Percentiles rank a stretch among this genome's conserved stretches.
phyloP scores from a whole-genome alignment of 2,113 vertebrate genomes.

The Podilymbus podiceps region DNA sequence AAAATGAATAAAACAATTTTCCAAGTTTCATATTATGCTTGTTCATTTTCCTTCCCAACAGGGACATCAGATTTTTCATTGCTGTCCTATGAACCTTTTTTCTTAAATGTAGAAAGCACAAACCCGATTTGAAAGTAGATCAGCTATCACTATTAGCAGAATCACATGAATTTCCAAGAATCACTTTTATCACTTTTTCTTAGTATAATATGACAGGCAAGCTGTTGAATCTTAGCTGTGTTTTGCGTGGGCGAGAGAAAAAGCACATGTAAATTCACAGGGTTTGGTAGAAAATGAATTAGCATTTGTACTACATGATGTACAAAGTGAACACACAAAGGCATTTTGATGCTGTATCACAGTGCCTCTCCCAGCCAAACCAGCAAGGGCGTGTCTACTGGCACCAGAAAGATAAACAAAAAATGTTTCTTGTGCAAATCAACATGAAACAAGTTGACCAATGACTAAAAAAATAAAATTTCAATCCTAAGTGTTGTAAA shows the following conservation, averaged over 20 bases:
- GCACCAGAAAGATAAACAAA: background rate
- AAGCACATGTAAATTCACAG: slow-evolving; percentile 24
- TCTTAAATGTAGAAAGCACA: background rate
- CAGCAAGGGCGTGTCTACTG: slow-evolving; percentile 55
- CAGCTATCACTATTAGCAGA: slow-evolving; percentile 29
- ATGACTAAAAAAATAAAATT: background rate
- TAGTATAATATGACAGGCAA: slow-evolving; percentile 19
- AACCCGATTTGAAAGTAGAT: background rate
- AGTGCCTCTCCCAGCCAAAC: slow-evolving; percentile 48
- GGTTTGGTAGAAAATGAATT: background rate
- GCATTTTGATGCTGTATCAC: background rate
- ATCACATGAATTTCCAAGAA: slow-evolving; percentile 48
- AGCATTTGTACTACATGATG: background rate
- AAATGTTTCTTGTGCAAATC: slow-evolving; percentile 25
- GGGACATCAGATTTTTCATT: background rate
- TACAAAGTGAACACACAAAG: slow-evolving; percentile 16
- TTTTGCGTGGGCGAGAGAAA: slow-evolving; percentile 42
- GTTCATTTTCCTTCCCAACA: background rate
- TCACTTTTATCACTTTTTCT: slow-evolving; percentile 24
- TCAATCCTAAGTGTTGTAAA: background rate
- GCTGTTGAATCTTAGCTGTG: background rate
- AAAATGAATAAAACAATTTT: background rate
- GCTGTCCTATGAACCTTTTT: background rate
- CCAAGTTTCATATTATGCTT: background rate
- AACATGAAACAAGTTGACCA: slow-evolving; percentile 5